phyloP scores from a whole-genome alignment of 23 tunicate species.

The Clavelina lepadiformis region DNA sequence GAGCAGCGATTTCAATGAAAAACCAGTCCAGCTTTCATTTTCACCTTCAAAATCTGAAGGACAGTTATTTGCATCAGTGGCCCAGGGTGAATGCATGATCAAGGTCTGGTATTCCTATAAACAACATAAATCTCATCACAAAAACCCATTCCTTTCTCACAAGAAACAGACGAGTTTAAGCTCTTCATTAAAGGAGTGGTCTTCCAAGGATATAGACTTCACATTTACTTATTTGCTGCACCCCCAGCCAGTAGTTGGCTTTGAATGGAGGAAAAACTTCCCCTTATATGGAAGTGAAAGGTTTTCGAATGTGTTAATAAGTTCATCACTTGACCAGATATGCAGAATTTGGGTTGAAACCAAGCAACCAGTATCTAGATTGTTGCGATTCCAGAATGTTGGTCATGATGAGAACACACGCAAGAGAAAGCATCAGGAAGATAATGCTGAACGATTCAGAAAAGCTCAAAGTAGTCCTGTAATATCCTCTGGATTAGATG shows the following conservation, averaged over 20 bases:
- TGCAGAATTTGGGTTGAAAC: constrained; percentile 93
- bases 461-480: constrained; percentile 31
- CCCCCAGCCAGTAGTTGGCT: constrained; percentile 76
- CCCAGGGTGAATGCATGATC: constrained; percentile 69
- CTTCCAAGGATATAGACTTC: constrained; percentile 42
- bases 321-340: constrained; percentile 82
- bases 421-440: constrained; percentile 1
- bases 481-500: not conserved
- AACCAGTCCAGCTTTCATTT: constrained; percentile 39
- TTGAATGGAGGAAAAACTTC: constrained; percentile 85
- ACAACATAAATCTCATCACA: not conserved
- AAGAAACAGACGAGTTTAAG: not conserved
- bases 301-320: constrained; percentile 62
- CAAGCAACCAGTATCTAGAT: constrained; percentile 31
- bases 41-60: constrained; percentile 37
- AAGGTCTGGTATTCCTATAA: constrained; percentile 66
- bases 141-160: constrained; percentile 1
- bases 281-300: constrained; percentile 16
- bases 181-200: not conserved
- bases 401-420: not conserved
- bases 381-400: constrained; percentile 11
- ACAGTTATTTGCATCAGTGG: constrained; percentile 66
- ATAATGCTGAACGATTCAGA: constrained; percentile 3
- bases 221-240: constrained; percentile 71
- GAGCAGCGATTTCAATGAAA: constrained; percentile 60